phyloP scores from a whole-genome alignment of 2,113 vertebrate genomes.

The Caretta caretta region DNA sequence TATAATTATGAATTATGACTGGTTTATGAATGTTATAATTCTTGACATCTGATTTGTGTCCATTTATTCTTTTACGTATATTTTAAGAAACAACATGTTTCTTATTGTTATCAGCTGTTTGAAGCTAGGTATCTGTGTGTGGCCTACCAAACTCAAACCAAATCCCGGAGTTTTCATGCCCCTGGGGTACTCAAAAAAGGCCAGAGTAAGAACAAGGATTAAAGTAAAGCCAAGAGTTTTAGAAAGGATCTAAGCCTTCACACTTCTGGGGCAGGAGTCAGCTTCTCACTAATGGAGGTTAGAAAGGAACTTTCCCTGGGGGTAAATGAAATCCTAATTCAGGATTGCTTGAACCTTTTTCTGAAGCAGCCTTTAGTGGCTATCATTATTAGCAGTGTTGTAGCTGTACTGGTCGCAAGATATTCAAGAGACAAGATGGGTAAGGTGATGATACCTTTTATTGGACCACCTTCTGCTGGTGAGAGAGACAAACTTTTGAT shows the following conservation, averaged over 20 bases:
- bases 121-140: background rate
- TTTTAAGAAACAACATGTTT: background rate
- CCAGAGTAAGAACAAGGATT: background rate
- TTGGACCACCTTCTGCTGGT: background rate
- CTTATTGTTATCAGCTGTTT: constrained; percentile 8
- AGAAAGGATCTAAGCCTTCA: background rate
- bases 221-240: background rate
- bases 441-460: background rate
- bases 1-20: too few species aligned
- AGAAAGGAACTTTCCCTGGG: background rate
- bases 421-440: background rate
- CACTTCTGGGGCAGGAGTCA: background rate
- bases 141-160: background rate
- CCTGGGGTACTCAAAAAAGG: background rate
- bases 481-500: background rate
- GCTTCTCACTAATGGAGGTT: background rate
- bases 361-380: background rate
- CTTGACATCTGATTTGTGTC: too few species aligned
- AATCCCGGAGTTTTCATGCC: background rate
- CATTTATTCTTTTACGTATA: too few species aligned
- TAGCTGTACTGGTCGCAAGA: background rate
- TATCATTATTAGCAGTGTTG: background rate
- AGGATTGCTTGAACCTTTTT: background rate
- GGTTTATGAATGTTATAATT: too few species aligned
- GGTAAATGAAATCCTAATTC: background rate